Percentiles rank a stretch among this genome's conserved stretches.
Evolutionary conservation across 2,797 vertebrate species (phyloP).

Genomic region (Pachyuromys duprasi): DNA sequence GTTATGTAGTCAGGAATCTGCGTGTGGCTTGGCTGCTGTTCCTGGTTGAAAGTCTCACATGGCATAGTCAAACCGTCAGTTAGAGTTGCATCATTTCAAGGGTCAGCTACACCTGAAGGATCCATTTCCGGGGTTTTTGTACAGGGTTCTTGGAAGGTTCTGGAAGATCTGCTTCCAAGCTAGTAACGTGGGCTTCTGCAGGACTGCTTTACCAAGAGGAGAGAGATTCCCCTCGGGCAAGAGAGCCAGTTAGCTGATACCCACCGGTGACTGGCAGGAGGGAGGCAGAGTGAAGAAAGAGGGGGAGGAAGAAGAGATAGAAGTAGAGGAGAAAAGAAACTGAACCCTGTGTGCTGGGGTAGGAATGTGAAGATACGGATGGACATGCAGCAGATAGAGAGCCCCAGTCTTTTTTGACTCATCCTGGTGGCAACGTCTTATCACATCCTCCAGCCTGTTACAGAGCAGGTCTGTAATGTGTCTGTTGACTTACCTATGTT

Average conservation of each 20-base stretch:
- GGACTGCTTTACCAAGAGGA: accelerated
- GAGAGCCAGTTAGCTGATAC: neutral
- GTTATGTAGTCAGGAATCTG: neutral
- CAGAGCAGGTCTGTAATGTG: neutral
- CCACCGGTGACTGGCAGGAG: neutral
- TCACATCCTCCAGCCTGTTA: neutral
- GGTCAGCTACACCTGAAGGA: neutral
- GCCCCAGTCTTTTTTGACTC: neutral
- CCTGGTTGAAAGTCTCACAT: too few relatives aligned
- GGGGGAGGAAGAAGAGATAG: too few relatives aligned
- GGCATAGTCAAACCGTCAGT: neutral
- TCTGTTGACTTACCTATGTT: neutral
- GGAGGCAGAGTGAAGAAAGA: neutral
- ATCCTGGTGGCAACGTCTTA: too few relatives aligned
- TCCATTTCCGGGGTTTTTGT: neutral
- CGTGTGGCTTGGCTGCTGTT: too few relatives aligned
- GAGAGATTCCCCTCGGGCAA: neutral
- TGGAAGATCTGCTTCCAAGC: neutral
- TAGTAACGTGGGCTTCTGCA: neutral
- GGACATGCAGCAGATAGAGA: neutral
- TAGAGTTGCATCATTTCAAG: neutral
- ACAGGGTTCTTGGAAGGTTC: neutral
- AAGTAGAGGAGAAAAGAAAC: neutral
- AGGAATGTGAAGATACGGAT: neutral
- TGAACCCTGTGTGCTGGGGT: neutral